Evolutionary conservation across 2,797 vertebrate species (phyloP).

Genomic region (Sebastes jordani): DNA sequence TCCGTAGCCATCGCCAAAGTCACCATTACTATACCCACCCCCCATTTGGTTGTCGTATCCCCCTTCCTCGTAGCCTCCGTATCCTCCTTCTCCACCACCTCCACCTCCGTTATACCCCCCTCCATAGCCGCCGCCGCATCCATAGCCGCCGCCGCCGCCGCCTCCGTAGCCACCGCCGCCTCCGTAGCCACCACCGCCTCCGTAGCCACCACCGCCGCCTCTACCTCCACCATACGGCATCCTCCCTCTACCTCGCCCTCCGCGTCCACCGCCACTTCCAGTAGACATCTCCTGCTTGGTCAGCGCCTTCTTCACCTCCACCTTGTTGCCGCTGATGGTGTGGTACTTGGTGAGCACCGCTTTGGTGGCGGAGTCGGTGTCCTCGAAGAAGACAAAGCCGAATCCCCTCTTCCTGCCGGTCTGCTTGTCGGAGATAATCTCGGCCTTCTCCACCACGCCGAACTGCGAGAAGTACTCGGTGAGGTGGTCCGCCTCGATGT

Average conservation of each 20-base stretch:
- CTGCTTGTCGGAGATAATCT: conserved; percentile 98
- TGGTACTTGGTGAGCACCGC: conserved; percentile 94
- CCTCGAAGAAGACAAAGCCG: conserved; percentile 96
- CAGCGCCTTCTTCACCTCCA: conserved; percentile 97
- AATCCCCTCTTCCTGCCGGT: conserved; percentile 96
- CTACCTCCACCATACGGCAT: conserved; percentile 63
- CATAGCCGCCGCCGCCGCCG: too few relatives aligned
- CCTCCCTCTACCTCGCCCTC: conserved; percentile 77
- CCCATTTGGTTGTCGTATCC: conserved; percentile 83
- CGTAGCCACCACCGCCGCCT: conserved; percentile 75
- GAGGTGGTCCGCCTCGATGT: conserved; percentile 88
- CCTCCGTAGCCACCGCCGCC: conserved; percentile 86
- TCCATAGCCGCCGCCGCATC: conserved; percentile 70
- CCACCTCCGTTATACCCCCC: conserved; percentile 78
- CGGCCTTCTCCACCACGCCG: conserved; percentile 93
- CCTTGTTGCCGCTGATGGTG: conserved; percentile 93
- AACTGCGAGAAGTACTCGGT: conserved; percentile 93
- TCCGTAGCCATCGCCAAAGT: conserved; percentile 91
- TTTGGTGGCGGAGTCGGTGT: conserved; percentile 95
- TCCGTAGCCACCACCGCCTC: conserved; percentile 73
- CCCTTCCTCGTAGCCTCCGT: conserved; percentile 86
- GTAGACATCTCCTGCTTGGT: conserved; percentile 94
- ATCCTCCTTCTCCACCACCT: conserved; percentile 84
- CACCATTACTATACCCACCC: conserved; percentile 88
- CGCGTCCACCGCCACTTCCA: conserved; percentile 19